These are phyloP conservation scores for Carpatolechia fugitivella DNA, from an alignment of 2,888 invertebrate genomes.

Conservation along the genomic window DNA sequence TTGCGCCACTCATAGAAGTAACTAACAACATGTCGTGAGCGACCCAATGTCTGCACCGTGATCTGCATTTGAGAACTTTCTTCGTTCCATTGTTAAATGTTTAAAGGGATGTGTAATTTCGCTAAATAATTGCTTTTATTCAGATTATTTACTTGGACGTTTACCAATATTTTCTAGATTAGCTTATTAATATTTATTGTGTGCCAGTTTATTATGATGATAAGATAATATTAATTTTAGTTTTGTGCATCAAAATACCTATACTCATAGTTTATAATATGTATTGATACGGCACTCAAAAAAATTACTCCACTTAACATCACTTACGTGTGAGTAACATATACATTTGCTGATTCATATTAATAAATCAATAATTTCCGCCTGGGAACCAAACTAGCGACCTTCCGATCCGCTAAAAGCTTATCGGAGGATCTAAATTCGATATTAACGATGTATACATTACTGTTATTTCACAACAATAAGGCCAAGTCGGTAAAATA, in stretches of 20 bases:
- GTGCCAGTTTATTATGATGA: too few species aligned
- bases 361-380: conserved; percentile 25
- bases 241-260: not conserved
- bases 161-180: too few species aligned
- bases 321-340: too few species aligned
- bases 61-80: conserved; percentile 16
- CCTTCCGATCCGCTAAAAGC: conserved; percentile 28
- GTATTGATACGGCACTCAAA: not conserved
- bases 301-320: too few species aligned
- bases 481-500: conserved; percentile 13
- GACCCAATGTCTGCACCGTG: conserved; percentile 15
- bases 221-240: too few species aligned
- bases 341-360: not conserved
- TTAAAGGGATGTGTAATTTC: conserved; percentile 7
- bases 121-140: conserved; percentile 2
- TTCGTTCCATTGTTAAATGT: conserved; percentile 9
- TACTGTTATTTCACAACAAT: conserved; percentile 34
- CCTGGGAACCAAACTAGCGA: conserved; percentile 34
- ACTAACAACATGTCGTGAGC: conserved; percentile 12
- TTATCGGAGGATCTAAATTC: conserved; percentile 30
- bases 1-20: not conserved
- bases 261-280: too few species aligned
- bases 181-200: too few species aligned
- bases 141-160: not conserved
- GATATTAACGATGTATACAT: conserved; percentile 35